These are phyloP conservation scores for Penaeus japonicus DNA, from an alignment of 1,140 invertebrate species.

Conservation along the genomic window DNA sequence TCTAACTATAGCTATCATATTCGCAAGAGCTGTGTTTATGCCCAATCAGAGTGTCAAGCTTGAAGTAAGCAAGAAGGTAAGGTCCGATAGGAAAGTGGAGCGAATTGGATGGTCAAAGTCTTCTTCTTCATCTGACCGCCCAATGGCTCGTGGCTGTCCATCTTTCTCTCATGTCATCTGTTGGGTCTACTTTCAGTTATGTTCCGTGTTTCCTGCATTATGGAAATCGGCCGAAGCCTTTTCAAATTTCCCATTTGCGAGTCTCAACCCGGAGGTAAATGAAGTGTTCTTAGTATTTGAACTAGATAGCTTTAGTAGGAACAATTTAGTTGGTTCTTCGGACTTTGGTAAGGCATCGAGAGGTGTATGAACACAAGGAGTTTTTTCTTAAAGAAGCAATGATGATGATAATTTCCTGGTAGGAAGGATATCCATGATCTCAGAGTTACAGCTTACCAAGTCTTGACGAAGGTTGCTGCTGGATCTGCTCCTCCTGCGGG, in stretches of 20 bases:
- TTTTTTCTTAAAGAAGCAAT: background rate
- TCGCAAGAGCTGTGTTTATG: constrained; percentile 49
- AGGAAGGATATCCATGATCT: background rate
- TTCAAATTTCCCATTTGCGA: constrained; percentile 60
- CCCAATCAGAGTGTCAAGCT: constrained; percentile 9
- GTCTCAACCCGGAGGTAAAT: constrained; percentile 60
- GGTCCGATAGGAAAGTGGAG: background rate
- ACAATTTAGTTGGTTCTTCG: constrained; percentile 46
- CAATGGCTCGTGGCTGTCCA: background rate
- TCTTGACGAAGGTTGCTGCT: constrained; percentile 6
- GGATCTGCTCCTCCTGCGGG: background rate
- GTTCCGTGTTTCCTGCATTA: constrained; percentile 60
- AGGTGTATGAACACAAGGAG: background rate
- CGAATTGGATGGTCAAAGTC: background rate
- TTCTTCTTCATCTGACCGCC: background rate
- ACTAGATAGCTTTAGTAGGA: constrained; percentile 50
- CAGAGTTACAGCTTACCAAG: constrained; percentile 39
- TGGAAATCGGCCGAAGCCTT: constrained; percentile 60
- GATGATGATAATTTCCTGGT: background rate
- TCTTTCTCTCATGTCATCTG: constrained; percentile 42
- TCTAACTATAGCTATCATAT: background rate
- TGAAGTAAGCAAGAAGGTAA: constrained; percentile 32
- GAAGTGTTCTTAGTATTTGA: constrained; percentile 38
- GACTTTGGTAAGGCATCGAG: constrained; percentile 34
- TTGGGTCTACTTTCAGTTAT: constrained; percentile 58